Evolutionary conservation across 2,113 vertebrate species (phyloP).

Genomic region (Numida meleagris): DNA sequence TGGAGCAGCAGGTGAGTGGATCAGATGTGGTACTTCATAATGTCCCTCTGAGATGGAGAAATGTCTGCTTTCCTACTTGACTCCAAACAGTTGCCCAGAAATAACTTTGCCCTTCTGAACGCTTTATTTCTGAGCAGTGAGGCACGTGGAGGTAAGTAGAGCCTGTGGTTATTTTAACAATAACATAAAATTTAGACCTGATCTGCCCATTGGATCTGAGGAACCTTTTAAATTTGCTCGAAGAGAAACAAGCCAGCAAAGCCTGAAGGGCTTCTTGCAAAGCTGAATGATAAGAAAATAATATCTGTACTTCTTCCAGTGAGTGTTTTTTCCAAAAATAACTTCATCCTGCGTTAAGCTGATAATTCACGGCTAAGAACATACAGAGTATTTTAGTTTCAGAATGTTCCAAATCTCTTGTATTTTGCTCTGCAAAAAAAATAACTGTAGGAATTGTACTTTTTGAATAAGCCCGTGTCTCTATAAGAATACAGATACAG

Average conservation of each 20-base stretch:
- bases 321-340: background rate
- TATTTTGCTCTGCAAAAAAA: background rate
- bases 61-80: background rate
- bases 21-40: rapidly evolving
- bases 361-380: background rate
- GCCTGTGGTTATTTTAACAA: rapidly evolving
- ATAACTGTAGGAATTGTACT: background rate
- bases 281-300: background rate
- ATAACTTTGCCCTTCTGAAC: background rate
- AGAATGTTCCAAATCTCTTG: background rate
- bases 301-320: background rate
- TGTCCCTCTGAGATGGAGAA: background rate
- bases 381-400: background rate
- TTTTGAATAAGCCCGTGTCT: background rate
- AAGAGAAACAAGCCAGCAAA: background rate
- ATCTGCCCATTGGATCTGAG: background rate
- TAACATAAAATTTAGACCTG: background rate
- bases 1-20: slow-evolving; percentile 85
- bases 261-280: background rate
- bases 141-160: background rate
- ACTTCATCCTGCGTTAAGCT: background rate
- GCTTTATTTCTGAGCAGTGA: background rate
- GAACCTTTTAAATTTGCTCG: background rate
- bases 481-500: background rate
- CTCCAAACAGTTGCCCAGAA: background rate